Evolutionary conservation across 2,888 invertebrate genomes (phyloP), one percentile per base, ranked within the genome.

Genomic region (Tridacna gigas): DNA sequence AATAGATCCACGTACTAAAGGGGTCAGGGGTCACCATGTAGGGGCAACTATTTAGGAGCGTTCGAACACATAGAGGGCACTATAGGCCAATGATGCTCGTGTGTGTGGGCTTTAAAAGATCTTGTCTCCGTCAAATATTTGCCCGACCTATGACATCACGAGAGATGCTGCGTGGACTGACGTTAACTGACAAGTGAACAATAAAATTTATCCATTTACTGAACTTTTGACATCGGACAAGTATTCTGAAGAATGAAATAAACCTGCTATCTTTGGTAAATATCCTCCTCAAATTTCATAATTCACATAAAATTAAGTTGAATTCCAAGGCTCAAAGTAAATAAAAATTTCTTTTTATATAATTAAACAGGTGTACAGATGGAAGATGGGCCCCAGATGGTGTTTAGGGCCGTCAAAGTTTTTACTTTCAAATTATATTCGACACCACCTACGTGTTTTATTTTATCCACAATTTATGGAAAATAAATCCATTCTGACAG

Each of bases 401-500:
- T 83, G 71, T 71, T 71, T 12, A n/a, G 0, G 71, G 79, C 77
- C 80, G 81, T 84, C 83, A 85, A 81, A 82, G 77, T 82, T 83
- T 83, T 83, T 81, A 86, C 81, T 74, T 65, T 56, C 1, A 79
- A 77, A 81, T 82, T 75, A 74, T 83, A 87, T 83, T 74, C 56
- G 83, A 83, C 85, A 83, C 81, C 79, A 74, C 77, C 69, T 60
- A 67, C 20, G 77, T 79, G 81, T 83, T 81, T 73, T 80, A 85
- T 80, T 87, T 87, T 85, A 85, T 87, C 84, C 83, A 80, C 83
- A 84, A 87, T 85, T 83, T 85, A 87, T 85, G 83, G 83, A 87
- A 84, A 80, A 78, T 83, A 86, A 86, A 86, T 83, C 78, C 78
- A 51, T 60, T 66, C 51, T 86, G 86, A 86, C 86, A 83, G 82